Base-by-base conservation (phyloP, 1,140 invertebrate species). In the Pseudomyrmex concolor region DNA sequence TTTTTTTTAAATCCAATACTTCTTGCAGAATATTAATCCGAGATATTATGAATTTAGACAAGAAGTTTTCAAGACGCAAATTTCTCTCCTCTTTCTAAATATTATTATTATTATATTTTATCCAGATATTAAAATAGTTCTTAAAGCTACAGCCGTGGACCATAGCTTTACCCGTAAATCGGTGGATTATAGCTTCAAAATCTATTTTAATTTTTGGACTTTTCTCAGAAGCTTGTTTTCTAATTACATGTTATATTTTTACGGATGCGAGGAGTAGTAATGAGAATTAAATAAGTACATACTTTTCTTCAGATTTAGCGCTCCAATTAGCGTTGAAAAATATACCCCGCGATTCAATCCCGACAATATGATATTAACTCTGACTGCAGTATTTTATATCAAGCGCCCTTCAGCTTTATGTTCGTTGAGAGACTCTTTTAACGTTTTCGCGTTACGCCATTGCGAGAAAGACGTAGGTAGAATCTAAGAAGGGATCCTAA, bases 401-500 rank as follows among this genome's bases (percentile, higher is more conserved):
- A 71, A 80, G 43, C 8, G 19, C 5, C 19, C 48, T 57, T 48
- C 17, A 59, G 50, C 50, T 4, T 68, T 59, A 51, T 74, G 64
- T 68, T 57, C 48, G 62, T 67, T 48, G 19, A 80, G 78, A 74
- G 78, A 74, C 67, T 82, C 50, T 74, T 74, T 82, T 82, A 82
- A 62, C 34, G n/a, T 63, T 62, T 50, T 70, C 70, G 25, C 43
- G 50, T 45, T 57, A 59, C 57, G 43, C 22, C 66, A 77, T 64
- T 77, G 72, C 76, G 64, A 84, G 17, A 34, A 34, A 64, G 81
- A 76, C 64, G 62, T 50, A 71, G 43, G 66, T 22, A 76, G 22
- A 54, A 67, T 68, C 64, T 82, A 85, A 85, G 73, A 34, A 34
- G 74, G 73, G 43, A 54, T 74, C 72, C 63, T 83, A 85, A 85